Base-by-base conservation (phyloP, 2,113 vertebrate species). In the Poeciliopsis retropinna region DNA sequence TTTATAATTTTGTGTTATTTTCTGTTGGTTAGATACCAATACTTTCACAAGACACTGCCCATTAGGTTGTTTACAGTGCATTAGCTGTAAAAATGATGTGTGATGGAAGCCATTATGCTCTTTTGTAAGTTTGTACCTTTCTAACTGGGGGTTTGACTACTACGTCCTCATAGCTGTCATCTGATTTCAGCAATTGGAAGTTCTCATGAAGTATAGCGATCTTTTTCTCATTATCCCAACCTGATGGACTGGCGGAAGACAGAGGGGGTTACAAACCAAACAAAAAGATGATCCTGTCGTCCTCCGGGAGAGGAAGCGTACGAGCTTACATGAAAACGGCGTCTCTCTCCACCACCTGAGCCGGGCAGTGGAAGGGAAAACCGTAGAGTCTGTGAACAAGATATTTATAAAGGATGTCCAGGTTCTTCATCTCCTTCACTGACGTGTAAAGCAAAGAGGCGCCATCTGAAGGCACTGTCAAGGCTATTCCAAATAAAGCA, bases 151-250 rank as follows among this genome's bases (percentile, higher is more conserved):
- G 98, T 87, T 99, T 98, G 81, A 95, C 96, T 87, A 99, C 94
- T 82, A 96, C 95, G 73, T 99, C 98, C 92, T 99, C 98, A 92
- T 97, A 99, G 89, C 85, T 95, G 92, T 99, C 96, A 14, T 97
- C 96, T 88, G 93, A 88, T 96, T 98, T 99, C 89, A 99, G 86
- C 29, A 95, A 96, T 90, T 98, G 97, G 81, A 99, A 96, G 87
- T 99, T 99, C 92, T 99, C 97, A 29, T 99, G 96, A 84, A 99
- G 92, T 91, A 99, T 99, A 89, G 96, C 96, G 75, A 99, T 99
- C 94, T 99, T 99, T 92, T 99, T 99, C 90, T 99, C 97, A 61
- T 99, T 99, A 95, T 99, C 98, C 98, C 98, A 99, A 44, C 98
- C 98, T 92, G 97, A 96, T 67, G 98, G 97, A 93, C 98, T 99